Evolutionary conservation across 2,113 vertebrate species (phyloP).

Genomic region (Phylloscopus trochilus): DNA sequence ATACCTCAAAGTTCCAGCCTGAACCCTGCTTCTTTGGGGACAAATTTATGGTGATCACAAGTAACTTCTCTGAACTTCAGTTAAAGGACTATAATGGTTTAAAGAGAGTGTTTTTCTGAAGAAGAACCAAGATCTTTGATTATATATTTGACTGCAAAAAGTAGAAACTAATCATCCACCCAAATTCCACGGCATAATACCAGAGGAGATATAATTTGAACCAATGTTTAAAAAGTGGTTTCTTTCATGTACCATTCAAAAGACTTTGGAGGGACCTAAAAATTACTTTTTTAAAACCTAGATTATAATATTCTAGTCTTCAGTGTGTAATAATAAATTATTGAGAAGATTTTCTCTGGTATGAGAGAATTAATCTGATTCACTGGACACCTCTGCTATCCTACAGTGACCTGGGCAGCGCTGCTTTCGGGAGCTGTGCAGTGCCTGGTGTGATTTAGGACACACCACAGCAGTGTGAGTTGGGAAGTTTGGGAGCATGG

Average conservation of each 20-base stretch:
- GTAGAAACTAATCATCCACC: background rate
- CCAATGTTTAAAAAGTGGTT: background rate
- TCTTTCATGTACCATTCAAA: background rate
- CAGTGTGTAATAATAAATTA: background rate
- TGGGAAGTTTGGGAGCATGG: background rate
- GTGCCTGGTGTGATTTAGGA: background rate
- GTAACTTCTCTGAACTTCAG: background rate
- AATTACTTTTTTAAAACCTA: background rate
- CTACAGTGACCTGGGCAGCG: rapidly evolving
- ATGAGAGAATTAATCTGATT: background rate
- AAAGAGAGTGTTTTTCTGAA: background rate
- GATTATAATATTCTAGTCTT: background rate
- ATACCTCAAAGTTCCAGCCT: background rate
- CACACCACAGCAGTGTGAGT: background rate
- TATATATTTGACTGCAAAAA: background rate
- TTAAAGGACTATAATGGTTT: background rate
- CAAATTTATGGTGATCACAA: background rate
- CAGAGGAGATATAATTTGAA: background rate
- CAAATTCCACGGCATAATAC: background rate
- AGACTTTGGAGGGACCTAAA: background rate
- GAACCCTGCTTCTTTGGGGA: background rate
- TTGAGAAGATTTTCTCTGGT: background rate
- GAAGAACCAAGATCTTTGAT: background rate
- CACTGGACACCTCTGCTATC: background rate
- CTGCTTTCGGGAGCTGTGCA: rapidly evolving